Base-by-base conservation (phyloP, 2,113 vertebrate species). In the Balaenoptera acutorostrata region DNA sequence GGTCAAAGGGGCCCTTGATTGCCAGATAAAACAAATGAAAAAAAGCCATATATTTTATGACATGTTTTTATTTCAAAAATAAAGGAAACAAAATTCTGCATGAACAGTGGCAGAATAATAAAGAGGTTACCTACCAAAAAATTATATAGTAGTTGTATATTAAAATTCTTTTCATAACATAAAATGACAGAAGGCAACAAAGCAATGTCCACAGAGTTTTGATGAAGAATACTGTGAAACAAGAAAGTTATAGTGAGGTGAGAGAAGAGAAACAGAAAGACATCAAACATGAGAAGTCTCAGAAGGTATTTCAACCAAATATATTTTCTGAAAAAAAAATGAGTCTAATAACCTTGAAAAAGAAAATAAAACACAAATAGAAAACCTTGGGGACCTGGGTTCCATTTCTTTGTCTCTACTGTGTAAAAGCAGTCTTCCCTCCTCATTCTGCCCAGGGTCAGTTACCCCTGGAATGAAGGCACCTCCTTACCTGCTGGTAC, bases 161-260 rank as follows among this genome's bases (percentile, higher is more conserved):
- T 95, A 96, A 93, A 96, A 93, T 96, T 95, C 12, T 25, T 82
- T 93, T 95, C 46, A 61, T 59, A 91, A 49, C 25, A 83, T n/a
- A 66, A 88, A 75, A 66, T 91, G 89, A 86, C 55, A 96, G 91
- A 80, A 90, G 27, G n/a, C 77, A 93, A 36, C 57, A 78, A 95
- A 78, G 29, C 77, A 63, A 63, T 57, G 23, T 80, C 81, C 66
- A 90, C n/a, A 57, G 92, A 84, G 49, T 77, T 93, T 77, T 66
- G n/a, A 78, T 91, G 61, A 88, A 77, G 96, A 96, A 78, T 68
- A 31, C 77, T 71, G 1, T 71, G 77, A 85, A 91, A 94, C 46
- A 63, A 91, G 64, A 94, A 93, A 55, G 69, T 46, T 57, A 77
- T 63, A 64, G 10, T 6, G 27, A 66, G 27, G 20, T 18, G n/a